Base-by-base conservation (phyloP, 2,113 vertebrate species). In the Eurystomus gularis region DNA sequence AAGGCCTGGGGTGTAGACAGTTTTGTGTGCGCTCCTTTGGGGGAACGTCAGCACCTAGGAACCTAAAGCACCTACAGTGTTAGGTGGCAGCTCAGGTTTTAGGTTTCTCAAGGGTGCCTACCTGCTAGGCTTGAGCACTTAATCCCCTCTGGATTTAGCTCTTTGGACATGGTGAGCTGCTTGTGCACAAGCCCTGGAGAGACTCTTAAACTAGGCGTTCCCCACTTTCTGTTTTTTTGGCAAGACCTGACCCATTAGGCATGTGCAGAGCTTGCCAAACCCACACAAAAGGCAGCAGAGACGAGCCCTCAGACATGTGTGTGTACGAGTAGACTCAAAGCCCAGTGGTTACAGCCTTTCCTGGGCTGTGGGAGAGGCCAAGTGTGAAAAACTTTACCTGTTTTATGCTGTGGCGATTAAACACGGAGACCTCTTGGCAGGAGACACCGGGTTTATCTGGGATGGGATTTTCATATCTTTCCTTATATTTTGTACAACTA, bases 201-300 rank as follows among this genome's bases (percentile, higher is more conserved):
- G 96, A 28, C 83, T 86, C 60, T 88, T 29, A 17, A 83, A 20
- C 73, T 78, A 82, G 95, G 95, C 87, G 95, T 89, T 94, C 52
- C 96, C 84, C 70, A 3, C 65, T 64, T 48, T 17, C 79, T 37
- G 91, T 0, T 11, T 33, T 95, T 86, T 87, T 97, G 95, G 96
- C 94, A 95, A n/a, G 66, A 31, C 37, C 75, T 44, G 91, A 58
- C 39, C 91, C 90, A n/a, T 79, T 7, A 76, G 91, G 87, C 87
- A 72, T 94, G 82, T 94, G 89, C 70, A 33, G 93, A 31, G 82
- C 91, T 79, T 97, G 96, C 94, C 94, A 96, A 96, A 96, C 33
- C 94, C 96, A 95, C 95, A 95, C 91, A 85, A 95, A 96, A 96
- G 95, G 76, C 90, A 61, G 96, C 91, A 88, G 78, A 69, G 93